These are phyloP conservation scores for Felis catus DNA, from an alignment of 2,113 vertebrate species.

Conservation along the genomic window F.catus_Fca126_mat1.0 CM031411.1:101063501-101064000, in stretches of 20 bases:
- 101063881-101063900: constrained; percentile 22
- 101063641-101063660: constrained; percentile 25
- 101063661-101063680: constrained; percentile 24
- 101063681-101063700: constrained; percentile 39
- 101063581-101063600: constrained; percentile 44
- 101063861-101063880: constrained; percentile 29
- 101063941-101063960: background rate
- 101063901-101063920: constrained; percentile 51
- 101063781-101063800: constrained; percentile 7
- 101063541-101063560: background rate
- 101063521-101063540: background rate
- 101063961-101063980: background rate
- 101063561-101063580: background rate
- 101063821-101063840: constrained; percentile 47
- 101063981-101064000: constrained; percentile 52
- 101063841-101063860: constrained; percentile 50
- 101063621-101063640: background rate
- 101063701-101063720: constrained; percentile 16
- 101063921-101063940: background rate
- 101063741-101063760: constrained; percentile 42
- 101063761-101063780: constrained; percentile 53
- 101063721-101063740: constrained; percentile 36
- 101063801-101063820: constrained; percentile 36
- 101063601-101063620: background rate
- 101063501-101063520: too few species aligned